phyloP scores from a whole-genome alignment of 2,797 vertebrate genomes.

The Cichlasoma orientale region DNA sequence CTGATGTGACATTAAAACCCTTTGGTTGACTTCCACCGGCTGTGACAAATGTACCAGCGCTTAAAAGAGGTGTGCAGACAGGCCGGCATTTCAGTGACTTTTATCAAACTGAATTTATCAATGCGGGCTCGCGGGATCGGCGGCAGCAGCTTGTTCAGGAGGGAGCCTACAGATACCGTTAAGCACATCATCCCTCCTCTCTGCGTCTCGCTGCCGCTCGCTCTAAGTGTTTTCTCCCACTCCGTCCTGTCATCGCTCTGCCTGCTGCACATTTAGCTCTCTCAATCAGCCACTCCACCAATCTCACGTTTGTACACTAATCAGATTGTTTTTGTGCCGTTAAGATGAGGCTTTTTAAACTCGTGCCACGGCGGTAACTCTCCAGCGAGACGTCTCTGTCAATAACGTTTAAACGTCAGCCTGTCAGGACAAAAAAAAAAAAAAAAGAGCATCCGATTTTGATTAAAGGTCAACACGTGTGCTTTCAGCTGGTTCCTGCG shows the following conservation, averaged over 20 bases:
- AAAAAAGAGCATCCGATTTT: neutral
- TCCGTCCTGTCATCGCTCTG: slow-evolving; percentile 60
- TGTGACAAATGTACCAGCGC: slow-evolving; percentile 76
- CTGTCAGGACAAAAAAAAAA: neutral
- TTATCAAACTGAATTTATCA: slow-evolving; percentile 83
- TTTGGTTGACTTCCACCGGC: slow-evolving; percentile 77
- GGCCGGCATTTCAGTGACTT: slow-evolving; percentile 82
- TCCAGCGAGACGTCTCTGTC: neutral
- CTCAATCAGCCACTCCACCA: slow-evolving; percentile 19
- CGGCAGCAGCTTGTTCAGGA: slow-evolving; percentile 80
- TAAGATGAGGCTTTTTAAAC: no score
- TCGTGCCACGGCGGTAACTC: no score
- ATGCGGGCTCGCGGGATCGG: slow-evolving; percentile 75
- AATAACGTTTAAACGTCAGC: neutral
- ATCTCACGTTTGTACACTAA: neutral
- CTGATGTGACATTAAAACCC: slow-evolving; percentile 80
- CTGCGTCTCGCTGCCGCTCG: slow-evolving; percentile 47
- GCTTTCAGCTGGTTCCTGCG: neutral
- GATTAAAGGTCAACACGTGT: neutral
- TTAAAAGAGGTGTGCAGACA: slow-evolving; percentile 83
- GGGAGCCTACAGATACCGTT: slow-evolving; percentile 82
- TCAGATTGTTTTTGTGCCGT: no score
- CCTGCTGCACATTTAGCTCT: slow-evolving; percentile 54
- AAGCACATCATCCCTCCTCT: slow-evolving; percentile 81
- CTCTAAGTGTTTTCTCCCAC: slow-evolving; percentile 37